Percentiles rank a stretch among this genome's conserved stretches.
These are phyloP conservation scores for Tolmerus cingulatus DNA, from an alignment of 2,888 invertebrate genomes.

Conservation along the genomic window DNA sequence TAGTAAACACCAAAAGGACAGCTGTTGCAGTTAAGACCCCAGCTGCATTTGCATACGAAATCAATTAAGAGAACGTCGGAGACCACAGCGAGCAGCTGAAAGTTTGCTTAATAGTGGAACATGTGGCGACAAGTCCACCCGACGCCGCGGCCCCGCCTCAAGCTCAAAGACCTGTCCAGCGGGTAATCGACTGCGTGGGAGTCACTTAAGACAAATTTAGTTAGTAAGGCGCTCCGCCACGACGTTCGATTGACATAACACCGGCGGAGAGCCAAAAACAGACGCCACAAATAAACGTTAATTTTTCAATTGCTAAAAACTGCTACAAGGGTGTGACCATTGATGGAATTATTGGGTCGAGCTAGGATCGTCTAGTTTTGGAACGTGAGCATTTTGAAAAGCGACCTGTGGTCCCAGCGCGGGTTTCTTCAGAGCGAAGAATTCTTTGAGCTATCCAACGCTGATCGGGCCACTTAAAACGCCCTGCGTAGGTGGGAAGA, in stretches of 20 bases:
- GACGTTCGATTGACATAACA: neutral
- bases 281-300: neutral
- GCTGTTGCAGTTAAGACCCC: neutral
- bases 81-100: neutral
- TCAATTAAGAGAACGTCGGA: neutral
- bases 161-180: constrained; percentile 8
- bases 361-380: neutral
- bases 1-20: neutral
- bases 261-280: neutral
- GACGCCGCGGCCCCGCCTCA: neutral
- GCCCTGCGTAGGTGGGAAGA: neutral
- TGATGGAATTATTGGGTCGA: neutral
- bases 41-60: constrained; percentile 1
- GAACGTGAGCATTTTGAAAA: neutral
- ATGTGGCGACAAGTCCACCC: neutral
- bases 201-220: neutral
- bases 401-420: neutral
- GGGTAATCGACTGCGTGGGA: neutral
- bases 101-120: neutral
- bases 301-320: neutral
- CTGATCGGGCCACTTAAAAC: neutral
- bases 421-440: neutral
- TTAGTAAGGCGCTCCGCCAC: neutral
- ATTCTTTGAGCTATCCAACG: neutral
- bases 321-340: neutral